Evolutionary conservation across 2,797 vertebrate species (phyloP).

Genomic region (Nothura maculosa): DNA sequence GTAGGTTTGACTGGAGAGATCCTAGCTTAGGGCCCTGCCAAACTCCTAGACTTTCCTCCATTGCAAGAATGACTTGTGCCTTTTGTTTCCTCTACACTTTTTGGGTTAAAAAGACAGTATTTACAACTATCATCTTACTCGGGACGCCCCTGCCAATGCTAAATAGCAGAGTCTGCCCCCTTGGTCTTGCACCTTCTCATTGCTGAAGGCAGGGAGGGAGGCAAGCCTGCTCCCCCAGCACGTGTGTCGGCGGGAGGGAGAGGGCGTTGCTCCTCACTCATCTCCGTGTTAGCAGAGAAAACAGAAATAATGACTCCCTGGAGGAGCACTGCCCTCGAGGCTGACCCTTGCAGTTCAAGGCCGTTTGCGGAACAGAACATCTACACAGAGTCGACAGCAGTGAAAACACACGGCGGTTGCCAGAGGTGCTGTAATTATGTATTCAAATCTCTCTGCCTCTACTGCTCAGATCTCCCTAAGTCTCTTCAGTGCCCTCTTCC

Average conservation of each 20-base stretch:
- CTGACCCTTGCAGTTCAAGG: background rate
- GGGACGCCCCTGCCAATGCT: background rate
- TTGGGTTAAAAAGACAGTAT: background rate
- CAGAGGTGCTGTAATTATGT: background rate
- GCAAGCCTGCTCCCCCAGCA: background rate
- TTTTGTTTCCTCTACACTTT: background rate
- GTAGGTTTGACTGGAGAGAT: background rate
- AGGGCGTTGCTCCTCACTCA: background rate
- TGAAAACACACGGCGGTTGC: background rate
- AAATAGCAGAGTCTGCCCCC: background rate
- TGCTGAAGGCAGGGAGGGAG: background rate
- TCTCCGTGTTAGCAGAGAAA: background rate
- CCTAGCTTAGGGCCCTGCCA: background rate
- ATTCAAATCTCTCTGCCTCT: background rate
- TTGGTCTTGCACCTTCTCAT: background rate
- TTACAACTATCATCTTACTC: no score
- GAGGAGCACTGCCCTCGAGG: background rate
- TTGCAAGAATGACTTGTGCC: background rate
- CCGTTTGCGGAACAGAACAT: background rate
- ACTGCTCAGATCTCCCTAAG: background rate
- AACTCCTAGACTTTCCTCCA: background rate
- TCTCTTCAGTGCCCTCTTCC: no score
- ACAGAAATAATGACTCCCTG: background rate
- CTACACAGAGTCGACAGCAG: background rate
- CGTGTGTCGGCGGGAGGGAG: background rate